phyloP scores from a whole-genome alignment of 1,140 invertebrate species.

The Stenopsyche tienmushanensis region DNA sequence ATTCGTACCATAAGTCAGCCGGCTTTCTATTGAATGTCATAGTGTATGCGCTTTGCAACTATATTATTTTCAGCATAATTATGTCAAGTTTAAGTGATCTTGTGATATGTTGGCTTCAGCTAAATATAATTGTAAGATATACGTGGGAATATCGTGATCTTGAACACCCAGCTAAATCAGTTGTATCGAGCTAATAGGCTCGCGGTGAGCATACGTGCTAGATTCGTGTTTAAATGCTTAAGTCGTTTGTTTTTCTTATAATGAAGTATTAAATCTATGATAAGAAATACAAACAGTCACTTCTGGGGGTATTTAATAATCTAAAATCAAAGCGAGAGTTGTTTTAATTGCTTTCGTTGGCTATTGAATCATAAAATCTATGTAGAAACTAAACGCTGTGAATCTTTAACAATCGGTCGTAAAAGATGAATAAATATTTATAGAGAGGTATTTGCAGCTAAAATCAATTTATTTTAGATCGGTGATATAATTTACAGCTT shows the following conservation, averaged over 20 bases:
- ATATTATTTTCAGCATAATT: constrained; percentile 17
- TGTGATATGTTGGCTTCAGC: constrained; percentile 10
- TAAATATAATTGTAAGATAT: constrained; percentile 25
- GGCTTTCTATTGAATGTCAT: neutral
- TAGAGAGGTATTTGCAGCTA: too few relatives aligned
- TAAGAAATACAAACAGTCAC: neutral
- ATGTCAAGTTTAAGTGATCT: constrained; percentile 20
- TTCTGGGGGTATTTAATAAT: too few relatives aligned
- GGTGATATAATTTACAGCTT: too few relatives aligned
- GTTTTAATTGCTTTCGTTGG: too few relatives aligned
- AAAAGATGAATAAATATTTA: too few relatives aligned
- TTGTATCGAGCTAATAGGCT: constrained; percentile 15
- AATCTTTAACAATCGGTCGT: too few relatives aligned
- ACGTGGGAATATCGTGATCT: constrained; percentile 33
- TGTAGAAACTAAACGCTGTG: too few relatives aligned
- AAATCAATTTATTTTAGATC: too few relatives aligned
- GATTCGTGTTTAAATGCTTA: neutral
- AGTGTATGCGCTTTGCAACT: neutral
- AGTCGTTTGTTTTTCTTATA: neutral
- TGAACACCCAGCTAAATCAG: constrained; percentile 16
- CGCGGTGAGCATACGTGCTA: neutral
- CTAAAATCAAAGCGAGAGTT: too few relatives aligned
- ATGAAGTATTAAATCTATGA: neutral
- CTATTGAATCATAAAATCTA: too few relatives aligned
- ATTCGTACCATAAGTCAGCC: neutral